Evolutionary conservation across 2,113 vertebrate species (phyloP).

Genomic region (Caracal caracal): DNA sequence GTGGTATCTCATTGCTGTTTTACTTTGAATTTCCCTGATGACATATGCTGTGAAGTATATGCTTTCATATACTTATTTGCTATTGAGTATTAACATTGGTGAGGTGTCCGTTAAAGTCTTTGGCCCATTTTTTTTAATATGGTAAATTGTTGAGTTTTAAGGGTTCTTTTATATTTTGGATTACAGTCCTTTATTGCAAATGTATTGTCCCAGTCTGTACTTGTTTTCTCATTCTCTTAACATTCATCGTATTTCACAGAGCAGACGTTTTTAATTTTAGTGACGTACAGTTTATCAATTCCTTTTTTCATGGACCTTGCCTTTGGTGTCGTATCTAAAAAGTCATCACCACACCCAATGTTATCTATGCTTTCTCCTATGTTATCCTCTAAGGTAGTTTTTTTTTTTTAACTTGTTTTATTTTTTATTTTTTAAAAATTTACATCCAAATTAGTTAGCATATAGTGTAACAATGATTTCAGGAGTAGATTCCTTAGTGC

Average conservation of each 20-base stretch:
- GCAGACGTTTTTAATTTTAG: conserved; percentile 22
- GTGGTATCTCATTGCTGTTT: not conserved
- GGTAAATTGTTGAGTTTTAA: not conserved
- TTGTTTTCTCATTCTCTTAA: not conserved
- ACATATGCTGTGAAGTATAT: not conserved
- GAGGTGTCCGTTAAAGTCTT: not conserved
- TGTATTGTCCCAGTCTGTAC: not conserved
- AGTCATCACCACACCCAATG: not conserved
- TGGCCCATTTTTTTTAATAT: not conserved
- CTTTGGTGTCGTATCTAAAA: not conserved
- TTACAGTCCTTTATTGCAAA: not conserved
- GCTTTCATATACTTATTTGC: not conserved
- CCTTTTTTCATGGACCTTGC: not conserved
- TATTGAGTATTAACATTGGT: not conserved
- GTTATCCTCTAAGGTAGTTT: not conserved
- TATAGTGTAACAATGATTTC: too few species aligned
- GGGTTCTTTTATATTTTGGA: conserved; percentile 6
- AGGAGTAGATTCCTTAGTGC: too few species aligned
- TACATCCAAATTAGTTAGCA: too few species aligned
- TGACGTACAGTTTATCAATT: not conserved
- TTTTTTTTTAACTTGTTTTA: too few species aligned
- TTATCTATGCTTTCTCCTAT: conserved; percentile 28
- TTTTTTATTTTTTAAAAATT: too few species aligned
- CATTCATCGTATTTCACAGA: not conserved
- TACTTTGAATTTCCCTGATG: not conserved